These are phyloP conservation scores for Caenorhabditis sulstoni DNA, from an alignment of 2,888 invertebrate species.

Conservation along the genomic window DNA sequence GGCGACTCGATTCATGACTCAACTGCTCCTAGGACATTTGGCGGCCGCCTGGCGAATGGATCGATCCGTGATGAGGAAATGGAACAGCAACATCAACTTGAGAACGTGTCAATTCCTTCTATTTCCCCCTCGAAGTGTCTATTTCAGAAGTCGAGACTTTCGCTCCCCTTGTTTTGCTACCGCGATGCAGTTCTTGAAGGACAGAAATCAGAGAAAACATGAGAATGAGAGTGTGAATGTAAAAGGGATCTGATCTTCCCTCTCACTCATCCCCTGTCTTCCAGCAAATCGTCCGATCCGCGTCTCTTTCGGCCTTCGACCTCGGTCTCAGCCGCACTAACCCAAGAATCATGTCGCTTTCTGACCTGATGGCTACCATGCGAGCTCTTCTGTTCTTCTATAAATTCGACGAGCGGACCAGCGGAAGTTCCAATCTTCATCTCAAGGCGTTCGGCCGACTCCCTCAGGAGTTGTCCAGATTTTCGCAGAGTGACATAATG, in stretches of 20 bases:
- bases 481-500: conserved; percentile 23
- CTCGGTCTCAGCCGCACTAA: too few relatives aligned
- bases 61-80: conserved; percentile 2
- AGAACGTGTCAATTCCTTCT: conserved; percentile 5
- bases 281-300: conserved; percentile 16
- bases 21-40: conserved; percentile 61
- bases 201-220: conserved; percentile 14
- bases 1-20: conserved; percentile 61
- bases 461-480: conserved; percentile 28
- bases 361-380: neutral
- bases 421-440: neutral
- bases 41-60: conserved; percentile 13
- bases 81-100: neutral
- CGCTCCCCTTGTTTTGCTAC: neutral
- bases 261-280: neutral
- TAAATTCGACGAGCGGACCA: neutral
- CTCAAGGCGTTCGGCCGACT: conserved; percentile 8
- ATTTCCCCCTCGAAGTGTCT: neutral
- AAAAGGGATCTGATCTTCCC: too few relatives aligned
- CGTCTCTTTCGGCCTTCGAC: neutral
- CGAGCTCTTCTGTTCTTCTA: conserved; percentile 16
- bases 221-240: conserved; percentile 6
- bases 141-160: conserved; percentile 15
- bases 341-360: neutral
- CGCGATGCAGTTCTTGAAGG: conserved; percentile 12